Evolutionary conservation across 1,140 invertebrate genomes (phyloP).

Genomic region (Drosophila cardini): DNA sequence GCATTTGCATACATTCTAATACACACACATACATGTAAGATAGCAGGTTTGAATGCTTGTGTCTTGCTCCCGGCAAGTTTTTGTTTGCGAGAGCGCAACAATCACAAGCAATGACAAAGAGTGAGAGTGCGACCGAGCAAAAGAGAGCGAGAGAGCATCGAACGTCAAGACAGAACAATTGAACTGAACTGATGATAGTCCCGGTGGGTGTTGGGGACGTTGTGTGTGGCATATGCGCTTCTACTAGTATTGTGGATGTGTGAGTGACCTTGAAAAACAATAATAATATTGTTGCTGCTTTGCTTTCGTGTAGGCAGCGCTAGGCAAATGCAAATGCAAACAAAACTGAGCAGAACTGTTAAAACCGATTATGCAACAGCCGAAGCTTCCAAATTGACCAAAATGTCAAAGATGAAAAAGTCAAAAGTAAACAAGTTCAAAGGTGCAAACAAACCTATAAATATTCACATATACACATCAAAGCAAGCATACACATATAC

Average conservation of each 20-base stretch:
- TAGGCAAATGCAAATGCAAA: constrained; percentile 78
- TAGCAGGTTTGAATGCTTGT: constrained; percentile 56
- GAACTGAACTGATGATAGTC: constrained; percentile 48
- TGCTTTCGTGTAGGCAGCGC: constrained; percentile 43
- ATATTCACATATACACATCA: neutral
- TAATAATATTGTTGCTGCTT: constrained; percentile 66
- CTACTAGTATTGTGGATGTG: constrained; percentile 36
- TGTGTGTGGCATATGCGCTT: constrained; percentile 5
- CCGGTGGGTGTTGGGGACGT: constrained; percentile 43
- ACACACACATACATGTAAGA: constrained; percentile 27
- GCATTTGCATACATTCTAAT: neutral
- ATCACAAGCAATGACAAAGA: constrained; percentile 5
- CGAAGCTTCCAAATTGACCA: constrained; percentile 33
- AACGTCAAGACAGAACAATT: constrained; percentile 51
- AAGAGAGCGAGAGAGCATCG: constrained; percentile 18
- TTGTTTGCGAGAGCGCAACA: constrained; percentile 52
- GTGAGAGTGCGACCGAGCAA: constrained; percentile 8
- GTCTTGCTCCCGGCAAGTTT: constrained; percentile 53
- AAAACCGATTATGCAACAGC: constrained; percentile 71
- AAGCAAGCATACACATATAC: neutral
- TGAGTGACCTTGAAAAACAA: constrained; percentile 77
- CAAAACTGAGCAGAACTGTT: constrained; percentile 73
- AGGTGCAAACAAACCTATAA: neutral
- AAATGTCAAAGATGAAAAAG: constrained; percentile 36
- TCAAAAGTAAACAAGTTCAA: constrained; percentile 16